Percentiles rank a stretch among this genome's conserved stretches.
Evolutionary conservation across 2,113 vertebrate genomes (phyloP).

Genomic region (Bos indicus): DNA sequence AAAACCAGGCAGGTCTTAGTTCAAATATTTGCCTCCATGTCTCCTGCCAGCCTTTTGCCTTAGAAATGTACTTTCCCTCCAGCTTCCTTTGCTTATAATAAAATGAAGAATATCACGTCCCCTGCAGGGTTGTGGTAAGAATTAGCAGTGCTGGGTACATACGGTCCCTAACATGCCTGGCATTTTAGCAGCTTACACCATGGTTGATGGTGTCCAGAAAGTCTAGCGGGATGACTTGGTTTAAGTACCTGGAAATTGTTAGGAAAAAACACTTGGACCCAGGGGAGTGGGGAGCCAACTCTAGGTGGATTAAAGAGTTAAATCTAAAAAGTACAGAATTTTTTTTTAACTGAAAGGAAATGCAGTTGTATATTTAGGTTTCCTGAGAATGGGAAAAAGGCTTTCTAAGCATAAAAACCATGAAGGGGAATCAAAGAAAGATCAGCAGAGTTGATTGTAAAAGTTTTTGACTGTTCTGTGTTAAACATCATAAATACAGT

Average conservation of each 20-base stretch:
- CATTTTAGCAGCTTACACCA: neutral
- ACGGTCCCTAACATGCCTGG: neutral
- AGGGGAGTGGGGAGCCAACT: neutral
- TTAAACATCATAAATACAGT: conserved; percentile 16
- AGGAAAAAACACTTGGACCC: neutral
- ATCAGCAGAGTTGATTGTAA: neutral
- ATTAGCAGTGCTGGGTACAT: neutral
- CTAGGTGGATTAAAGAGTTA: neutral
- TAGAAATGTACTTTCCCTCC: neutral
- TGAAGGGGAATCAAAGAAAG: conserved; percentile 45
- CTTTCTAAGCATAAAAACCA: conserved; percentile 50
- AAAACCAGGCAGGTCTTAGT: neutral
- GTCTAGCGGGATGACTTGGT: neutral
- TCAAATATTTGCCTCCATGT: neutral
- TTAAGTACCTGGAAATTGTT: neutral
- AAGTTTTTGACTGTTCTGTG: neutral
- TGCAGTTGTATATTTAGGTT: conserved; percentile 52
- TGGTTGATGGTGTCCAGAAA: neutral
- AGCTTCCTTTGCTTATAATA: neutral
- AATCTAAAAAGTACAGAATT: conserved; percentile 15
- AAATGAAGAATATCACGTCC: neutral
- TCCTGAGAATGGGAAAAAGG: conserved; percentile 28
- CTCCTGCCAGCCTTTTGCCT: neutral
- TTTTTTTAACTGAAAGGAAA: conserved; percentile 13
- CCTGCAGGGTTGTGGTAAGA: neutral